Evolutionary conservation across 2,797 vertebrate species (phyloP), one percentile per base, ranked within the genome.

Genomic region (Distichodus sexfasciatus): DNA sequence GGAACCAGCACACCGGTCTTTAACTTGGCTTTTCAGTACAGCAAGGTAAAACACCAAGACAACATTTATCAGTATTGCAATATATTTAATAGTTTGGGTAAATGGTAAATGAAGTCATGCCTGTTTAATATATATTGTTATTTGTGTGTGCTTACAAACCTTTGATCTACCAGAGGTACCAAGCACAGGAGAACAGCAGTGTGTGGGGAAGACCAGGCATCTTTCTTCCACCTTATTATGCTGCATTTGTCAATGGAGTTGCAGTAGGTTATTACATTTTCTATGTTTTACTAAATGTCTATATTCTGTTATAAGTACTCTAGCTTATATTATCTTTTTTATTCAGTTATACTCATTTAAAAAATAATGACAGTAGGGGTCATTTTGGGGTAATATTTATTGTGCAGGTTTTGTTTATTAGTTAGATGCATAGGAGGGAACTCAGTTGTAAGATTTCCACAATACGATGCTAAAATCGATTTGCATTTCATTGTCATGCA

Each of bases 211-310:
- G 74, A 75, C 75, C 89, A 10, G 83, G 87, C 10, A 61, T 88
- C n/a, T 83, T 69, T 50, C 90, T 96, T 15, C 92, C 94, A 50
- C 88, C 95, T 28, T 76, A 90, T 35, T 94, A 91, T 3, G 93
- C 96, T 61, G 94, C 96, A 40, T 96, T 98, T 76, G 92, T 95
- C 76, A 97, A 98, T 0, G 94, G 95, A 51, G 87, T 98, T 9
- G 96, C 94, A 72, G 96, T 98, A 93, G 92, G 94, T 60, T 38
- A 55, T 9, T 58, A 61, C 9, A 40, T 69, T 23, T 50, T 31
- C 6, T 15, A 2, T 1, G 11, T 24, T 47, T 36, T 15, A 11
- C 5, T 8, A 66, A 21, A 26, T 21, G 11, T 40, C 31, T 2
- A 6, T 15, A 12, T 7, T 26, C 28, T 40, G 4, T 6, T n/a